Percentiles rank a stretch among this genome's conserved stretches.
These are phyloP conservation scores for Alethe diademata DNA, from an alignment of 2,113 vertebrate species.

Conservation along the genomic window DNA sequence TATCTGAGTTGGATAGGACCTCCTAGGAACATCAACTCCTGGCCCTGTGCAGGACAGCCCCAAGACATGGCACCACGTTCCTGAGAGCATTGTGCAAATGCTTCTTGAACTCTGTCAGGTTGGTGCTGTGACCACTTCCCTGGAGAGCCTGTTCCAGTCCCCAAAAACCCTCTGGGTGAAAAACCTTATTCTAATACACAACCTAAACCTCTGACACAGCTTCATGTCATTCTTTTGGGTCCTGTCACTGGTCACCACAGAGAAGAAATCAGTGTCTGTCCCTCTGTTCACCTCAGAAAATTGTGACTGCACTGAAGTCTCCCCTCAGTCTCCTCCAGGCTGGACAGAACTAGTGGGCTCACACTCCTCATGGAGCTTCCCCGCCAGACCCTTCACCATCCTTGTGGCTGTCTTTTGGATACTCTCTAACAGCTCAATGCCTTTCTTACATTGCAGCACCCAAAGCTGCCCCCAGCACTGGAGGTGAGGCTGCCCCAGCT, in stretches of 20 bases:
- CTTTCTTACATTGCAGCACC: accelerated
- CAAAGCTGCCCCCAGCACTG: accelerated
- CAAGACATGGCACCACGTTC: not conserved
- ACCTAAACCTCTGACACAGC: not conserved
- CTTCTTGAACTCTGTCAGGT: not conserved
- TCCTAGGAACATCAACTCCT: not conserved
- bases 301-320: not conserved
- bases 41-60: not conserved
- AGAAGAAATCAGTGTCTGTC: not conserved
- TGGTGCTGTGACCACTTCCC: not conserved
- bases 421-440: accelerated
- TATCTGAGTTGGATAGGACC: not conserved
- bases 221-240: not conserved
- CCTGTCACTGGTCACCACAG: not conserved
- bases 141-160: not conserved
- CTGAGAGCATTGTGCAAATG: not conserved
- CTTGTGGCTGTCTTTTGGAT: accelerated
- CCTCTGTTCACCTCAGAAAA: not conserved
- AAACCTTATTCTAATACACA: not conserved
- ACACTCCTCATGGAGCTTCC: not conserved
- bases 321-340: not conserved
- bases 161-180: not conserved
- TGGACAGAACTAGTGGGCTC: not conserved
- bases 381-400: not conserved
- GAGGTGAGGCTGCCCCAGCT: accelerated